Percentiles rank a stretch among this genome's conserved stretches.
Evolutionary conservation across 2,888 invertebrate genomes (phyloP).

Genomic region (Melangyna quadrimaculata): DNA sequence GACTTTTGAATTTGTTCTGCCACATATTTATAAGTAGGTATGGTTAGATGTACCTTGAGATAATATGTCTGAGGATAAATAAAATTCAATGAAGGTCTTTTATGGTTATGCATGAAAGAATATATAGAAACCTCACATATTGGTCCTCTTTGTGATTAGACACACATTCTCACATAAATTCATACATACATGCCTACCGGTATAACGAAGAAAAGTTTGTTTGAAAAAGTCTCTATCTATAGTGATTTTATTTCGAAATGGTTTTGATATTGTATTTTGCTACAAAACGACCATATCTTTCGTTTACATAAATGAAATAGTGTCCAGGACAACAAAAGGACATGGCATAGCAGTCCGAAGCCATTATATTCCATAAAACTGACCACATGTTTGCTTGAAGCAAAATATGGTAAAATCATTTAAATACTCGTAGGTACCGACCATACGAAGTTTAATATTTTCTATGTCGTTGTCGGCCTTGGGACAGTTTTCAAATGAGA

Average conservation of each 20-base stretch:
- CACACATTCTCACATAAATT: too few relatives aligned
- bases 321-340: conserved; percentile 4
- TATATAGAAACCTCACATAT: neutral
- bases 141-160: conserved; percentile 7
- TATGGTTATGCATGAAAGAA: neutral
- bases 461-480: neutral
- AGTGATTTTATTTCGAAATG: conserved; percentile 13
- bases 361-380: conserved; percentile 8
- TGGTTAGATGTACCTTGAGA: neutral
- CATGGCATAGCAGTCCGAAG: neutral
- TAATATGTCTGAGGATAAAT: conserved; percentile 8
- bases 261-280: conserved; percentile 21
- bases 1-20: conserved; percentile 5
- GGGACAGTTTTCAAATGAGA: neutral
- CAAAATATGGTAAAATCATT: conserved; percentile 13
- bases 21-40: neutral
- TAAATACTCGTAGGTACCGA: neutral
- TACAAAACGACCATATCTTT: neutral
- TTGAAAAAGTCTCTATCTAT: conserved; percentile 2
- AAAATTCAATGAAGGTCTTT: conserved; percentile 27
- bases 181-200: too few relatives aligned
- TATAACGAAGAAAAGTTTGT: conserved; percentile 16
- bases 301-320: neutral
- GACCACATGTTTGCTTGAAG: conserved; percentile 34
- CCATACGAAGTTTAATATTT: neutral